These are phyloP conservation scores for Phyllotis vaccarum DNA, from an alignment of 2,797 vertebrate genomes.

Conservation along the genomic window DNA sequence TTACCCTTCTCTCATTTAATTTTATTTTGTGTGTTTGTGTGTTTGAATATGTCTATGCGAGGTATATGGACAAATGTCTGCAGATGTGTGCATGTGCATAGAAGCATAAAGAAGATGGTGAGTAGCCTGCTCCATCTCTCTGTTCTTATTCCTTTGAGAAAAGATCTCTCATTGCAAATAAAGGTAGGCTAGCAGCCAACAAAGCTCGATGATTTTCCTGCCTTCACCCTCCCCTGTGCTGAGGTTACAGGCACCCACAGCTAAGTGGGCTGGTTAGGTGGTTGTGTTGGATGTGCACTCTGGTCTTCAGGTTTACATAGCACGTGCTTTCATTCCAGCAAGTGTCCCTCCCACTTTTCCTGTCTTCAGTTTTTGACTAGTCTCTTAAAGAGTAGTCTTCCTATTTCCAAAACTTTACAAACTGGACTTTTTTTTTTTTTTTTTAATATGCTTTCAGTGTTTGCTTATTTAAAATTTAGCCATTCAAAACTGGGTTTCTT, in stretches of 20 bases:
- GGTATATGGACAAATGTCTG: background rate
- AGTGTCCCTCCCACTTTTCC: background rate
- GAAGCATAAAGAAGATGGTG: background rate
- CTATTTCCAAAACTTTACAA: background rate
- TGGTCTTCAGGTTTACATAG: background rate
- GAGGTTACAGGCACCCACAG: too few relatives aligned
- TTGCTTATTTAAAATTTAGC: background rate
- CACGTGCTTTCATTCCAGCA: background rate
- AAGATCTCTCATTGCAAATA: background rate
- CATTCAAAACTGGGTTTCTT: background rate
- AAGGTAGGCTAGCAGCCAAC: background rate
- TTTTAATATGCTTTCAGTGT: background rate
- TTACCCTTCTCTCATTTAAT: background rate
- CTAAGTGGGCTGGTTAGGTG: background rate
- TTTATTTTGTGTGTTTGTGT: background rate
- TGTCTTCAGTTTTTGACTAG: background rate
- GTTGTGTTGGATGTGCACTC: accelerated
- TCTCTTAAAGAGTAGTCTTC: background rate
- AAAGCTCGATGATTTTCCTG: too few relatives aligned
- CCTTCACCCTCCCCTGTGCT: background rate
- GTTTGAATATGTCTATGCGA: background rate
- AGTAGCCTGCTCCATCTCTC: background rate
- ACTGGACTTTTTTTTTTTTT: too few relatives aligned
- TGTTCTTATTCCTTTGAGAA: background rate
- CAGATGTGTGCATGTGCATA: background rate